These are phyloP conservation scores for Carettochelys insculpta DNA, from an alignment of 2,113 vertebrate genomes.

Conservation along the genomic window DNA sequence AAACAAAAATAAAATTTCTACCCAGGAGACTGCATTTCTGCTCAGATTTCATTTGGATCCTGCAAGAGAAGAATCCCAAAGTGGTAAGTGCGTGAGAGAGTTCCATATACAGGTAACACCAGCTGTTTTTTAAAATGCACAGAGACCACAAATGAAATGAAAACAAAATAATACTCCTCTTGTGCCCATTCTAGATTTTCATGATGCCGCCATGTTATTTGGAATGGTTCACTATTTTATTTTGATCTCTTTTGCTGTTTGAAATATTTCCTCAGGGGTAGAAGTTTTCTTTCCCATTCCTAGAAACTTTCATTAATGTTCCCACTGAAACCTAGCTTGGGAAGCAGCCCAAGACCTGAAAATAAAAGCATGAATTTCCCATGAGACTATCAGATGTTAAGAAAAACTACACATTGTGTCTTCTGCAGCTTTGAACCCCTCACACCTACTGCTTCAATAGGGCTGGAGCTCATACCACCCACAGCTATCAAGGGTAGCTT, in stretches of 20 bases:
- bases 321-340: not conserved
- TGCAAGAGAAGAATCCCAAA: not conserved
- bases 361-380: accelerated
- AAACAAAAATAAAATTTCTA: not conserved
- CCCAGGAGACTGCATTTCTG: not conserved
- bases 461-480: not conserved
- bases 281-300: conserved; percentile 5
- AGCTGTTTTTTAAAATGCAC: conserved; percentile 34
- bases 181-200: not conserved
- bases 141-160: conserved; percentile 32
- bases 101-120: not conserved
- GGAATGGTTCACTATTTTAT: not conserved
- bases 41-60: not conserved
- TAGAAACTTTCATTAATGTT: not conserved
- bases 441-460: not conserved
- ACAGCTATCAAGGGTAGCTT: accelerated
- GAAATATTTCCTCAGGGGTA: not conserved
- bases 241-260: not conserved
- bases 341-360: not conserved
- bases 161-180: conserved; percentile 25
- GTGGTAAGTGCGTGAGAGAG: not conserved
- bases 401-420: not conserved
- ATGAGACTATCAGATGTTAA: not conserved
- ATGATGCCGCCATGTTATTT: conserved; percentile 23
- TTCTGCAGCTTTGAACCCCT: not conserved